Conservation (phyloP, 2,797 vertebrate species). For the Xerus rutilus region DNA sequence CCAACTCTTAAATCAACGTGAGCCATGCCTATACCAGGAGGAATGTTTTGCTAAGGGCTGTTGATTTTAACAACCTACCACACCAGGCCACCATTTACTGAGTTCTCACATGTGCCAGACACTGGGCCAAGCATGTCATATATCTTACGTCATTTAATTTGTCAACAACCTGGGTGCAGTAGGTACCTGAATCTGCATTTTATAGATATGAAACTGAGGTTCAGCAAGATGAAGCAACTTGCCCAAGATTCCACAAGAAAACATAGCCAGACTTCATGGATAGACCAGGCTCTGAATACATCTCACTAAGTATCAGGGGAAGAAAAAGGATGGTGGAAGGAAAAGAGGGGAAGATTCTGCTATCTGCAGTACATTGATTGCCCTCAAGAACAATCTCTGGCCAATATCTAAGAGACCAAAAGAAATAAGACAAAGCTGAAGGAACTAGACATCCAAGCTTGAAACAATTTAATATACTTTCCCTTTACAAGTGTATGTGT, state of each 20-base stretch:
- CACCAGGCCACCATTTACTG: not conserved
- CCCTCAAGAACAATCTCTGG: not conserved
- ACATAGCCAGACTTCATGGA: not conserved
- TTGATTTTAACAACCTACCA: not conserved
- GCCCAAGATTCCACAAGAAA: not conserved
- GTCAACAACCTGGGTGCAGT: not conserved
- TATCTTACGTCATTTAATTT: not conserved
- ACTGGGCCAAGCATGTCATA: not conserved
- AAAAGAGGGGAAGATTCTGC: not conserved
- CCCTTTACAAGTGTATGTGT: not conserved
- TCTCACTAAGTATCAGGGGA: not conserved
- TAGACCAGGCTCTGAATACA: not conserved
- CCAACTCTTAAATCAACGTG: not conserved
- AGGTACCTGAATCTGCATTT: not conserved
- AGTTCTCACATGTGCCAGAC: not conserved
- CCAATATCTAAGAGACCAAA: not conserved
- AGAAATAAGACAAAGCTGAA: not conserved
- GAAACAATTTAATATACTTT: not conserved
- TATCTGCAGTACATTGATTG: not conserved
- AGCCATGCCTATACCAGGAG: not conserved
- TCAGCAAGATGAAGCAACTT: not conserved
- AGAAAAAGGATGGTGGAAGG: not conserved
- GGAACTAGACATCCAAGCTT: not conserved
- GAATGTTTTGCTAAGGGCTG: not conserved
- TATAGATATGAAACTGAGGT: not conserved